Conservation (phyloP, 1,140 invertebrate genomes). For the Zaprionus kolodkinae region DNA sequence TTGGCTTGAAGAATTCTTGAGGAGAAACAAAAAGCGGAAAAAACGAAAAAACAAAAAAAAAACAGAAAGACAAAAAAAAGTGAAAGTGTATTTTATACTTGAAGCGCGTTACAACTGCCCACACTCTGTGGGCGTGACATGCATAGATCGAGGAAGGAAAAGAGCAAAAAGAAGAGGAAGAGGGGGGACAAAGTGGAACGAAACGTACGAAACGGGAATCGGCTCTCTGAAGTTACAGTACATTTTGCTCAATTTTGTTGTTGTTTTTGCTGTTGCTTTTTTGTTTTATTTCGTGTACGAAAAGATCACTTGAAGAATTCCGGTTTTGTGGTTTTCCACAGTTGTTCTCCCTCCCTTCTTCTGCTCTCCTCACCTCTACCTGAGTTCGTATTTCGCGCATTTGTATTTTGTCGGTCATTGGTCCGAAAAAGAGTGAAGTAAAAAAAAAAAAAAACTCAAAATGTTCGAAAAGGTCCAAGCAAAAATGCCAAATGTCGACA, state of each 20-base stretch:
- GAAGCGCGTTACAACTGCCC: slow-evolving; percentile 29
- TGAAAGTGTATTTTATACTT: slow-evolving; percentile 67
- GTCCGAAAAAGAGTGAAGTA: slow-evolving; percentile 70
- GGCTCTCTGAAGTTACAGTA: slow-evolving; percentile 44
- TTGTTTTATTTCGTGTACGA: slow-evolving; percentile 33
- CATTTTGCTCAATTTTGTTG: slow-evolving; percentile 47
- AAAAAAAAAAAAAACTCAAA: slow-evolving; percentile 38
- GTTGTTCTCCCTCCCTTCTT: slow-evolving; percentile 17
- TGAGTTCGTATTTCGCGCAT: slow-evolving; percentile 38
- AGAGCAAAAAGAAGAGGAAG: background rate
- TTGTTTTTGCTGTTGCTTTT: slow-evolving; percentile 2
- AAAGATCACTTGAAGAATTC: slow-evolving; percentile 82
- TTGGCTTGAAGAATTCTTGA: slow-evolving; percentile 56
- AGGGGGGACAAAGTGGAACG: slow-evolving; percentile 13
- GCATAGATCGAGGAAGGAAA: slow-evolving; percentile 18
- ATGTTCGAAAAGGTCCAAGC: slow-evolving; percentile 33
- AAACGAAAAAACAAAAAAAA: slow-evolving; percentile 27
- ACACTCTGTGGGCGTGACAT: slow-evolving; percentile 40
- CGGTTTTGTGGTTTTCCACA: slow-evolving; percentile 73
- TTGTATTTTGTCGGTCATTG: slow-evolving; percentile 78
- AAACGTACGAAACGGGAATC: slow-evolving; percentile 32
- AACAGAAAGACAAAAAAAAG: slow-evolving; percentile 52
- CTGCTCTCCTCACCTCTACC: slow-evolving; percentile 12
- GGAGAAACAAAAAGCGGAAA: slow-evolving; percentile 30
- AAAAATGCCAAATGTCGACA: slow-evolving; percentile 53